Evolutionary conservation across 2,888 invertebrate genomes (phyloP), one percentile per base, ranked within the genome.

Genomic region (Dasypolia templi): DNA sequence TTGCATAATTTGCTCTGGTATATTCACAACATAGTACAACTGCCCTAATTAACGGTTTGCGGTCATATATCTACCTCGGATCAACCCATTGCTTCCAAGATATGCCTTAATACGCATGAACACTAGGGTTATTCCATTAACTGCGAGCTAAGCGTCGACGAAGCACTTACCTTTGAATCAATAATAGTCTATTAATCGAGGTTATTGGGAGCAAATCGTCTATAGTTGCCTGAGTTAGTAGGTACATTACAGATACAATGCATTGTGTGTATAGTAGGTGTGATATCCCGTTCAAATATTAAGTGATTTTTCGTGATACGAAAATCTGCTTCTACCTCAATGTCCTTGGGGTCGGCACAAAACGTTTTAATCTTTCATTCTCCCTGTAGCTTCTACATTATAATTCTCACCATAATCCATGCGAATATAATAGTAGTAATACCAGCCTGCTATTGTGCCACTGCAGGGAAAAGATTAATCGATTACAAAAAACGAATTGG

Each of bases 91-190:
- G 26, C 51, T 39, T 26, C 29, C 9, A n/a, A 35, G 29, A n/a
- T 65, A 29, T 49, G 49, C 29, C 22, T 14, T 53, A 65, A 61
- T 59, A 26, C 55, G 22, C 55, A 56, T 66, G 32, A 67, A 42
- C 51, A 42, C 32, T 67, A 9, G 58, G 69, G 70, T 77, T 77
- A 80, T n/a, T 58, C 39, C 32, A 73, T 53, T 80, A 80, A 42
- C 39, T 46, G 11, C 4, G 9, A 22, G 53, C 39, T 63, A 67
- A 46, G n/a, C 19, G 11, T 14, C 22, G 14, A 14, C 1, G 22
- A 63, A 56, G 44, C 51, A 51, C 29, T 62, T 46, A 32, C 9
- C 39, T 64, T 17, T 32, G 17, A 44, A 72, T 62, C 65, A 44
- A 77, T 59, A 55, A 55, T 71, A 32, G 14, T 22, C 39, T 59